phyloP scores from a whole-genome alignment of 2,113 vertebrate species.

The Siphamia tubifer region DNA sequence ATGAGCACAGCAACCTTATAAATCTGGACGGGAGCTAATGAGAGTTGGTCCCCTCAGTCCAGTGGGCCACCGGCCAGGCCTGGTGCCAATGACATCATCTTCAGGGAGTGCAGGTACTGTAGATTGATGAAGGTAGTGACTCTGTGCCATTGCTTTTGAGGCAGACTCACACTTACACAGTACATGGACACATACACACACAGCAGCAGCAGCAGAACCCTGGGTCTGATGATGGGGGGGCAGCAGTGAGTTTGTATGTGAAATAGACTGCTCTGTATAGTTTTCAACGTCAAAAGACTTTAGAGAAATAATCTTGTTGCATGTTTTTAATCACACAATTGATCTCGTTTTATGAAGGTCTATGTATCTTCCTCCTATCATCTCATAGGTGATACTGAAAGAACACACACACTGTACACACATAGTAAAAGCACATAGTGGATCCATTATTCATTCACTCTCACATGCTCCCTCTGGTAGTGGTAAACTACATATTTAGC shows the following conservation, averaged over 20 bases:
- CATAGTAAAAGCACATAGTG: too few species aligned
- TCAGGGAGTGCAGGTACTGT: conserved; percentile 22
- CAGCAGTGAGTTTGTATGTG: not conserved
- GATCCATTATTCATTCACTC: too few species aligned
- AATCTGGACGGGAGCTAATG: conserved; percentile 68
- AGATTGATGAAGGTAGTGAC: conserved; percentile 48
- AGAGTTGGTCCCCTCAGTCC: conserved; percentile 58
- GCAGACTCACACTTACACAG: not conserved
- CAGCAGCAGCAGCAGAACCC: too few species aligned
- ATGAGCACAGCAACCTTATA: conserved; percentile 48
- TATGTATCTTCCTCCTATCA: not conserved
- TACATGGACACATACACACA: not conserved
- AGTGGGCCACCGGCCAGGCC: conserved; percentile 49
- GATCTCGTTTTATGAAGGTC: too few species aligned
- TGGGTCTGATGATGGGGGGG: not conserved
- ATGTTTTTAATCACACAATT: too few species aligned
- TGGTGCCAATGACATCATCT: conserved; percentile 68
- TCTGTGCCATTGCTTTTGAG: conserved; percentile 28
- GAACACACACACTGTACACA: too few species aligned
- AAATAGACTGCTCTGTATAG: not conserved
- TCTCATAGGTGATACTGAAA: too few species aligned
- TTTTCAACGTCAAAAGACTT: too few species aligned
- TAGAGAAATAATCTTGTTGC: too few species aligned
- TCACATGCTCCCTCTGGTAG: too few species aligned
- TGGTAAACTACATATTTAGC: too few species aligned